Base-by-base conservation (phyloP, 2,888 invertebrate genomes). In the Parascotia fuliginaria region DNA sequence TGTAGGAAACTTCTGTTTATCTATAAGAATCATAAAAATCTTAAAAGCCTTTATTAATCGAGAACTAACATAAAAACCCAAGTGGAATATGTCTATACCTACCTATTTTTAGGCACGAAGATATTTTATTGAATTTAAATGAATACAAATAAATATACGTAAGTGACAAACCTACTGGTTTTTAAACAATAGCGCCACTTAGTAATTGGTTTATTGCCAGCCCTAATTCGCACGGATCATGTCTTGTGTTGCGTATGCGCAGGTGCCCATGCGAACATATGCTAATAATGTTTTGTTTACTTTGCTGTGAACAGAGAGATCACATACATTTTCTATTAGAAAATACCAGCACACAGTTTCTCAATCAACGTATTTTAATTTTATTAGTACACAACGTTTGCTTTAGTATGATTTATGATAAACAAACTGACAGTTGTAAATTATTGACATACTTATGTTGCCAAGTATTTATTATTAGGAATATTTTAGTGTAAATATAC, bases 231-330 rank as follows among this genome's bases (percentile, higher is more conserved):
- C 51, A 57, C 49, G 47, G 52, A 61, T 66, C 57, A 57, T 61
- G 54, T 45, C 40, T 47, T 51, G 16, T 27, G 41, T 29, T 55
- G 52, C 58, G 55, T 63, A 68, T 47, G 58, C 58, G 53, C 53
- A 41, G 40, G 49, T 51, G 55, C 50, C 49, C 53, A 64, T 60
- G 68, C 58, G 60, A 68, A 58, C 50, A 57, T 60, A 65, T 57
- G 63, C 54, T 55, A 70, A 70, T 62, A 52, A 19, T 41, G 62
- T 67, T 70, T 52, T 59, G 70, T 70, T 60, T 66, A 58, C 55
- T 57, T 60, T 59, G 59, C 56, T 64, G 49, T 57, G 42, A 28
- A 48, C 39, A 46, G 44, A 55, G 33, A 57, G 41, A 46, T 43
- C 48, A 42, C 44, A 41, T 42, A 42, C 52, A 31, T 45, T 56